phyloP scores from a whole-genome alignment of 2,113 vertebrate genomes.

The Rhinolophus sinicus region DNA sequence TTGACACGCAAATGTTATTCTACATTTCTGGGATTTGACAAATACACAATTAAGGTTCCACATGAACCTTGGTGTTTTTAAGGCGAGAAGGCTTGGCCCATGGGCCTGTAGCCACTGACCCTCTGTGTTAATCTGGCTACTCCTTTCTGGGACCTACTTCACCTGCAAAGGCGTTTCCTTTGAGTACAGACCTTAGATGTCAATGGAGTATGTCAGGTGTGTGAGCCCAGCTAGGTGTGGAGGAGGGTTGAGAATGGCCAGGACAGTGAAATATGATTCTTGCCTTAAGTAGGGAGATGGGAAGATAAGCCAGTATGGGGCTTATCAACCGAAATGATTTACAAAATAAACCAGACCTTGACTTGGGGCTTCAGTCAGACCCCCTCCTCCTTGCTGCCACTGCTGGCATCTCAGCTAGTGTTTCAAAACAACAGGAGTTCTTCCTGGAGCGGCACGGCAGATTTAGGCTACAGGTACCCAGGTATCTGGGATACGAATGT shows the following conservation, averaged over 20 bases:
- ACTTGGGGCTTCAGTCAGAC: not conserved
- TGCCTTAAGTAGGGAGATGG: not conserved
- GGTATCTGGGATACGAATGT: not conserved
- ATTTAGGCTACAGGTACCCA: not conserved
- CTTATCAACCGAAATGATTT: not conserved
- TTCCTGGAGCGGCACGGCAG: not conserved
- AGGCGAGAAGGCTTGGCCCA: not conserved
- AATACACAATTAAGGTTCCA: not conserved
- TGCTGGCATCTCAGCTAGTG: not conserved
- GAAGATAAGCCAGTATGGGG: not conserved
- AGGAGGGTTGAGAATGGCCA: not conserved
- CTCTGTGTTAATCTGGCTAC: not conserved
- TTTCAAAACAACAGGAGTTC: not conserved
- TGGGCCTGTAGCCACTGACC: rapidly evolving
- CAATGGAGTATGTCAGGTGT: not conserved
- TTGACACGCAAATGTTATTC: not conserved
- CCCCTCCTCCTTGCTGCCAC: not conserved
- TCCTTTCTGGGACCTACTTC: not conserved
- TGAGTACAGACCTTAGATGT: not conserved
- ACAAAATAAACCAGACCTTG: not conserved
- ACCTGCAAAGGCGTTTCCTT: not conserved
- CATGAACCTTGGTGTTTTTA: not conserved
- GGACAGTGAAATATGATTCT: not conserved
- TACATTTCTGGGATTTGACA: not conserved
- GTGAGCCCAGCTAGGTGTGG: not conserved